These are phyloP conservation scores for Phacellophora camtschatica DNA, from an alignment of 30 jellyfish, hydroid and myxozoan species.

Conservation along the genomic window DNA sequence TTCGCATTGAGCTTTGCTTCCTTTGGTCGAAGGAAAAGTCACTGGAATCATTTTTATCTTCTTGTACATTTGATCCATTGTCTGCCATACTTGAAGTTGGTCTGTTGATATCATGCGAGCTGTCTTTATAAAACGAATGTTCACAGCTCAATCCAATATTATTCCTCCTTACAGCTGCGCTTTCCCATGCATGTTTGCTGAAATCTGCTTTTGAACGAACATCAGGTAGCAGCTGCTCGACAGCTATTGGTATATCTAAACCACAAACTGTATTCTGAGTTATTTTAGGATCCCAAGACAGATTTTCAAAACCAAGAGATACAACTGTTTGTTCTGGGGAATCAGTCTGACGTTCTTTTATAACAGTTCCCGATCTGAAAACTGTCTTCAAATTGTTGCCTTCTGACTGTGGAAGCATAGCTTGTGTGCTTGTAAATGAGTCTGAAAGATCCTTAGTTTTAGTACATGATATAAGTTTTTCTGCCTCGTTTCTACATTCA, in stretches of 20 bases:
- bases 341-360: too few species aligned
- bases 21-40: not conserved
- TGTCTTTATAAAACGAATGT: not conserved
- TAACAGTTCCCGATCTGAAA: not conserved
- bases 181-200: not conserved
- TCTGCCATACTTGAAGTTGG: conserved; percentile 4
- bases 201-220: not conserved
- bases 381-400: too few species aligned
- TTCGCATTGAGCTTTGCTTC: conserved; percentile 21
- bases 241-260: conserved; percentile 1
- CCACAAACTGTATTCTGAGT: not conserved
- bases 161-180: not conserved
- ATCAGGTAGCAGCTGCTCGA: conserved; percentile 28
- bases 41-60: not conserved
- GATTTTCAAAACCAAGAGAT: conserved; percentile 24
- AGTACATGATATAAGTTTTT: too few species aligned
- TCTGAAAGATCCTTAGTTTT: too few species aligned
- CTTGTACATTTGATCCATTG: not conserved
- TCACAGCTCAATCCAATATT: not conserved
- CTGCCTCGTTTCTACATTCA: too few species aligned
- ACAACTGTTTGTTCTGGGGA: conserved; percentile 23
- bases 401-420: too few species aligned
- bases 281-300: conserved; percentile 28
- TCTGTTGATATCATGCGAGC: not conserved
- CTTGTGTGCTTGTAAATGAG: too few species aligned